Base-by-base conservation (phyloP, 2,888 invertebrate genomes). In the Cristatella mucedo region DNA sequence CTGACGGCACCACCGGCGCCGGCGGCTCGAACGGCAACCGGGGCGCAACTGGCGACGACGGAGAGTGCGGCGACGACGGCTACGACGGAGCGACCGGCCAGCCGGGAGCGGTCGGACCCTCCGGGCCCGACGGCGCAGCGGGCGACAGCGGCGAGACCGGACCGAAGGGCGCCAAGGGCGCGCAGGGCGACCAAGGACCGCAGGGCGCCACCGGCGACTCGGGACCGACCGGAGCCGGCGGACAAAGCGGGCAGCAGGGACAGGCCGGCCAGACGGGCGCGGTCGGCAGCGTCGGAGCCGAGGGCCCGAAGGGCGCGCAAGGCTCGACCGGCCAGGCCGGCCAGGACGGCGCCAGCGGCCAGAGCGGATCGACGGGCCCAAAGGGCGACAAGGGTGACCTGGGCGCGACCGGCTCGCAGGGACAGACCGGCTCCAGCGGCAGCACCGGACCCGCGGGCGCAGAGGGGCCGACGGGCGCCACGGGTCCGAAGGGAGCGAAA, bases 81-180 rank as follows among this genome's bases (percentile, higher is more conserved):
- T 33, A 42, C 48, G 9, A 55, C 53, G 45, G 60, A 56, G 33
- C 55, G 56, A 37, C 48, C 53, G 22, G 60, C 55, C 15, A 44
- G 48, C 38, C 37, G 49, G 16, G 57, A 52, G 19, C 38, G 42
- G 3, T 41, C 46, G 34, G 57, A 52, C 33, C 45, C 39, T 41
- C 22, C 34, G 40, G 59, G 53, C 19, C 44, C 29, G 47, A 46
- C 11, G 59, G 58, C 13, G 43, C 47, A 29, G 43, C 46, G 6
- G 59, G 58, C 11, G 44, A 43, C 5, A 11, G 41, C n/a, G 46
- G 46, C n/a, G 15, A 20, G 11, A 15, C 29, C 11, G 47, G 47
- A 26, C 36, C 26, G 9, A 20, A 16, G 15, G 46, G 46, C 2
- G 5, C 24, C n/a, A 21, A 37, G 2, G 48, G 48, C 18, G n/a